Percentiles rank a stretch among this genome's conserved stretches.
Conservation (phyloP, 2,113 vertebrate genomes). For the Ramphastos sulfuratus region DNA sequence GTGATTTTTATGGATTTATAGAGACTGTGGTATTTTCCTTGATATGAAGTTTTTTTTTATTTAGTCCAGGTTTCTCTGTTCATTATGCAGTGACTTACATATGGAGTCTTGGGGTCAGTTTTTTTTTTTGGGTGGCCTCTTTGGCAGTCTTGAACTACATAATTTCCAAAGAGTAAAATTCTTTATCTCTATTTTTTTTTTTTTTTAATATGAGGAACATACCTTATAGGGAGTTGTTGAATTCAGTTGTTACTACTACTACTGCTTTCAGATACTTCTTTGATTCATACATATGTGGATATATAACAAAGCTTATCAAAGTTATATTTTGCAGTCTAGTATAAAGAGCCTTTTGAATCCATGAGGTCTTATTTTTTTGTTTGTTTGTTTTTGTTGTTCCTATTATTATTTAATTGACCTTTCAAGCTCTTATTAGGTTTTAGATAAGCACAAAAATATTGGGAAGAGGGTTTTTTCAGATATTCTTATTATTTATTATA, state of each 20-base stretch:
- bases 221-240: not conserved
- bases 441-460: not conserved
- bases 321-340: not conserved
- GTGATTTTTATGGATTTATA: not conserved
- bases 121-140: not conserved
- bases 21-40: not conserved
- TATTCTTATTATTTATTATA: not conserved
- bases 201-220: not conserved
- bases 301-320: not conserved
- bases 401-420: not conserved
- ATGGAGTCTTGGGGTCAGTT: not conserved
- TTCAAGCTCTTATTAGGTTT: not conserved
- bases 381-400: not conserved
- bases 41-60: not conserved
- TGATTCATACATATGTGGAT: not conserved
- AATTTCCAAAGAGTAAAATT: not conserved
- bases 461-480: not conserved
- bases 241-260: not conserved
- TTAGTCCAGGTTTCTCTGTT: not conserved
- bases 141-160: not conserved
- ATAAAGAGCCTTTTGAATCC: not conserved
- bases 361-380: not conserved
- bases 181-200: not conserved
- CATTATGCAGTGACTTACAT: not conserved
- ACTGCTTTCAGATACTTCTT: not conserved